A percentile compares a stretch with the other conserved stretches of the same genome.
Evolutionary conservation across 1,140 invertebrate genomes (phyloP).

Genomic region (Cotesia chilonis): DNA sequence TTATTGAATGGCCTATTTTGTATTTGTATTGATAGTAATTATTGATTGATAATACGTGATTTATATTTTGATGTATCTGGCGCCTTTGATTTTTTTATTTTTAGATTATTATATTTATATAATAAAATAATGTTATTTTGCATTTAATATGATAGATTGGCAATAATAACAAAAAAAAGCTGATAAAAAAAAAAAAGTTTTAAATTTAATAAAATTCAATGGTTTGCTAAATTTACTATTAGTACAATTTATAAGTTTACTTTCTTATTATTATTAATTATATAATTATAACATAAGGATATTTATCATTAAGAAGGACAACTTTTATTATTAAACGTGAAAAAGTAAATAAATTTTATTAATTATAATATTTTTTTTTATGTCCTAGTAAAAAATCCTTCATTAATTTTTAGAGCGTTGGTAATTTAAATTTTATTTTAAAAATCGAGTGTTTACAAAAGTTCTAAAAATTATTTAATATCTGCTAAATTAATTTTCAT

Average conservation of each 20-base stretch:
- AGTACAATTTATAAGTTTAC: too few species aligned
- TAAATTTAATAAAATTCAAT: constrained; percentile 37
- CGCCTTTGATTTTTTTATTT: constrained; percentile 6
- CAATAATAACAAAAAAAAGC: constrained; percentile 17
- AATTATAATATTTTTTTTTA: constrained; percentile 46
- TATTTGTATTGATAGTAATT: constrained; percentile 11
- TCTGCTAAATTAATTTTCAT: too few species aligned
- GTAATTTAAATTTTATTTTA: too few species aligned
- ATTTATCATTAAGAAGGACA: constrained; percentile 19
- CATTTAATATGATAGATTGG: constrained; percentile 28
- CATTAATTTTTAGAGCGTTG: too few species aligned
- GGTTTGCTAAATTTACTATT: neutral
- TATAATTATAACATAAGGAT: too few species aligned
- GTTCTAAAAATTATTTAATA: too few species aligned
- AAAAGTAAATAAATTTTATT: constrained; percentile 26
- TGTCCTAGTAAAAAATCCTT: constrained; percentile 34
- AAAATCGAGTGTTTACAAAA: too few species aligned
- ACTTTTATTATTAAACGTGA: constrained; percentile 34
- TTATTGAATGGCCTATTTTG: constrained; percentile 26
- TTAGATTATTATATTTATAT: constrained; percentile 2
- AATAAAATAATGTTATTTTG: constrained; percentile 21
- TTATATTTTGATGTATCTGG: constrained; percentile 8
- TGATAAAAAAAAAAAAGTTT: constrained; percentile 4
- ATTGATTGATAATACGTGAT: constrained; percentile 16
- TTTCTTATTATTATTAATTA: constrained; percentile 12